Evolutionary conservation across 2,113 vertebrate genomes (phyloP), one percentile per base, ranked within the genome.

Genomic region (Protobothrops mucrosquamatus): DNA sequence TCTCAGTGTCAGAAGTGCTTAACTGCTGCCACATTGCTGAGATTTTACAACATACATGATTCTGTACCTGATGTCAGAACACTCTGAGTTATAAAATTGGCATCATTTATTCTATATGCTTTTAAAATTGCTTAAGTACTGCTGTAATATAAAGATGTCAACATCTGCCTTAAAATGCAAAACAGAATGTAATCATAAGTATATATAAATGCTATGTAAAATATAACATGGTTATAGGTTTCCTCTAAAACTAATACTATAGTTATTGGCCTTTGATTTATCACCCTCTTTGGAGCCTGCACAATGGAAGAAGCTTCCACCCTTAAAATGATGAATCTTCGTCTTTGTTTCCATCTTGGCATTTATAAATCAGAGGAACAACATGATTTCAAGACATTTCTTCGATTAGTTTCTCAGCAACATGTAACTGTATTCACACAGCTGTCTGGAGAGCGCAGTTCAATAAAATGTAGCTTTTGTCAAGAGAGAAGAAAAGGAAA

Each of bases 401-500:
- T 95, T 74, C 94, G 87, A 95, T 93, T 93, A 93, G 94, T 95
- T 96, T 94, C 95, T 96, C 95, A 94, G 95, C 91, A 95, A 93
- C 56, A 89, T 96, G 86, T 94, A 92, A 93, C 54, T 95, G 48
- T 94, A 94, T 93, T 89, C 96, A 93, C 74, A 94, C 93, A 97
- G 95, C 93, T 96, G 95, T 93, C 87, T 92, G 91, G 95, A 95
- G 48, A 22, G 11, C 9, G 7, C 88, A 92, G 88, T 56, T 91
- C 95, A 94, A 93, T 95, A 95, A 96, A 97, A 95, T 88, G 92
- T 92, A 94, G 92, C 51, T 91, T 94, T 96, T 96, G 94, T 96
- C 51, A 95, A 96, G 90, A 18, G 3, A 10, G 6, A 93, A 95
- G 54, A 92, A 95, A 95, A 95, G 88, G 93, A 97, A 97, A 93